Base-by-base conservation (phyloP, 2,888 invertebrate genomes). In the Eupithecia inturbata region DNA sequence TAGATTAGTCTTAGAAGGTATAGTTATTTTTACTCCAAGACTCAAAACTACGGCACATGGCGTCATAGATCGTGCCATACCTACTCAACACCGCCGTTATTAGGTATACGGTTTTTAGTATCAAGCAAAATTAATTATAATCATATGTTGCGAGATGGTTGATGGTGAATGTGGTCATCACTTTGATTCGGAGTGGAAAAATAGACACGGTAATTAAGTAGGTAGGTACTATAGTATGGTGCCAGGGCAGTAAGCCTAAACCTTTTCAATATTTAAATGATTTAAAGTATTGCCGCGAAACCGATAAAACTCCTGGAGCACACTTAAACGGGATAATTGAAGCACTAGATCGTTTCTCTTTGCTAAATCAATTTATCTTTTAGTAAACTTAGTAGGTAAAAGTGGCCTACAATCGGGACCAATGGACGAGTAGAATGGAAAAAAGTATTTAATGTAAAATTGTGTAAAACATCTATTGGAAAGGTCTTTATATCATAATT, bases 71-170 rank as follows among this genome's bases (percentile, higher is more conserved):
- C 87, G 86, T 88, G 88, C 86, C 78, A 85, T 87, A 88, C n/a
- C n/a, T n/a, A n/a, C 87, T 82, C 82, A 82, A 81, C 81, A 83
- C 81, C 82, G 83, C 85, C 84, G 89, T 89, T 87, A 88, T n/a
- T n/a, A n/a, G n/a, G n/a, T n/a, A n/a, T 80, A 84, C 72, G 80
- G 79, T 83, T 64, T 76, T 76, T 87, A 89, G 87, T 85, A 87
- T 86, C 82, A 77, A 75, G 84, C 84, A 82, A 88, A 89, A 88
- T 89, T 89, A 89, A 88, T 90, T 91, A 87, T 91, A 90, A 91
- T 90, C 89, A 87, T 84, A 86, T 81, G 85, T 83, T 85, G 76
- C 72, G 73, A 69, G 63, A 60, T 73, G 60, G 76, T 75, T 77
- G 64, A 78, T 74, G 73, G 77, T 72, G 36, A 70, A 70, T 73